phyloP scores from a whole-genome alignment of 1,140 invertebrate genomes.

The Dendrolimus punctatus region DNA sequence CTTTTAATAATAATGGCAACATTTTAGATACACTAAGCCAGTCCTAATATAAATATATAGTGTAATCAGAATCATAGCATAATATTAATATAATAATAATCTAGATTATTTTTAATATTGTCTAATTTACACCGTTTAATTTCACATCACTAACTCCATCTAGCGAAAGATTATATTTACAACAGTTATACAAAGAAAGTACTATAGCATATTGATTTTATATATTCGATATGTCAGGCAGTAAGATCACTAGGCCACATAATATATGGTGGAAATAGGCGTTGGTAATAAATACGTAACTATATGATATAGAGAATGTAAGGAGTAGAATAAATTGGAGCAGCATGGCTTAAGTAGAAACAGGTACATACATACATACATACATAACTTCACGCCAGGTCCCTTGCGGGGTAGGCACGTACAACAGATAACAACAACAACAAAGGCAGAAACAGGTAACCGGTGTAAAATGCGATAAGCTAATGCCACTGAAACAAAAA shows the following conservation, averaged over 20 bases:
- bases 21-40: constrained; percentile 8
- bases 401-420: too few relatives aligned
- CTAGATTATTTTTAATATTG: constrained; percentile 39
- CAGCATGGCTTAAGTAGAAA: too few relatives aligned
- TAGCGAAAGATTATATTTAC: constrained; percentile 41
- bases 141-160: constrained; percentile 24
- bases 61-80: constrained; percentile 10
- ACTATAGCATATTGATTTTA: constrained; percentile 42
- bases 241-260: constrained; percentile 42
- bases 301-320: not conserved
- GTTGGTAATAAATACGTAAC: not conserved
- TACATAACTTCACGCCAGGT: too few relatives aligned
- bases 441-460: too few relatives aligned
- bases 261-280: constrained; percentile 10
- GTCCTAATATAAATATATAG: constrained; percentile 5
- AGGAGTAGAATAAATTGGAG: not conserved
- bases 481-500: too few relatives aligned
- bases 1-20: too few relatives aligned
- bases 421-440: too few relatives aligned
- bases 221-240: constrained; percentile 58
- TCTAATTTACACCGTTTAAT: constrained; percentile 45
- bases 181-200: constrained; percentile 34
- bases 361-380: too few relatives aligned
- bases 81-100: constrained; percentile 3
- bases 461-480: too few relatives aligned